Percentiles rank a stretch among this genome's conserved stretches.
Evolutionary conservation across 2,888 invertebrate species (phyloP).

Genomic region (Parnassius glacialis): DNA sequence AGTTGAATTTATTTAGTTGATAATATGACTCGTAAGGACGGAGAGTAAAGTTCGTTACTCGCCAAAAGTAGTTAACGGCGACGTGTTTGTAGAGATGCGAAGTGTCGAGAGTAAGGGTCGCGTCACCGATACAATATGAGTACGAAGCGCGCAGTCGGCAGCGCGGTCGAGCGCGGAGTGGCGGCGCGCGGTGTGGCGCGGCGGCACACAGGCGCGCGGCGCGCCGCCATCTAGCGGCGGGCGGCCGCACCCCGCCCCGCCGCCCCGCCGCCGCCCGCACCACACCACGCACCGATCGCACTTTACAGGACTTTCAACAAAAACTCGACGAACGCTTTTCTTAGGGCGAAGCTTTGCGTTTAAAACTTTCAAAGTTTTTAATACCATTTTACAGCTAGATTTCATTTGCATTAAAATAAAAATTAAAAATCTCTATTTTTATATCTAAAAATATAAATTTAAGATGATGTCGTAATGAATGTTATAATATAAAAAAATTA

Average conservation of each 20-base stretch:
- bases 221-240: constrained; percentile 65
- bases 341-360: constrained; percentile 3
- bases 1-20: not conserved
- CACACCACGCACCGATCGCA: constrained; percentile 5
- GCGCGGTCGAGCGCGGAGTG: constrained; percentile 80
- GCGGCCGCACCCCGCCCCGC: constrained; percentile 50
- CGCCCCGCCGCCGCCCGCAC: constrained; percentile 8
- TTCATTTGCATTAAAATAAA: too few relatives aligned
- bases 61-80: constrained; percentile 35
- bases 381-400: too few relatives aligned
- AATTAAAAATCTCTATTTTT: too few relatives aligned
- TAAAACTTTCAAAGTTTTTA: not conserved
- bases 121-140: constrained; percentile 43
- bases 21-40: not conserved
- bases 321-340: constrained; percentile 18
- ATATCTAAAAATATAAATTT: too few relatives aligned
- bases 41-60: constrained; percentile 20
- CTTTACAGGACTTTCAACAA: constrained; percentile 26
- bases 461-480: too few relatives aligned
- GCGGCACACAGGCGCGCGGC: constrained; percentile 70
- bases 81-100: constrained; percentile 39
- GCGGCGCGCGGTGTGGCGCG: constrained; percentile 55
- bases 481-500: too few relatives aligned
- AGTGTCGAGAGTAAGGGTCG: constrained; percentile 65
- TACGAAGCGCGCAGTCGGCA: constrained; percentile 71